A percentile compares a stretch with the other conserved stretches of the same genome.
phyloP scores from a whole-genome alignment of 2,113 vertebrate species.

The Tragelaphus scriptus region DNA sequence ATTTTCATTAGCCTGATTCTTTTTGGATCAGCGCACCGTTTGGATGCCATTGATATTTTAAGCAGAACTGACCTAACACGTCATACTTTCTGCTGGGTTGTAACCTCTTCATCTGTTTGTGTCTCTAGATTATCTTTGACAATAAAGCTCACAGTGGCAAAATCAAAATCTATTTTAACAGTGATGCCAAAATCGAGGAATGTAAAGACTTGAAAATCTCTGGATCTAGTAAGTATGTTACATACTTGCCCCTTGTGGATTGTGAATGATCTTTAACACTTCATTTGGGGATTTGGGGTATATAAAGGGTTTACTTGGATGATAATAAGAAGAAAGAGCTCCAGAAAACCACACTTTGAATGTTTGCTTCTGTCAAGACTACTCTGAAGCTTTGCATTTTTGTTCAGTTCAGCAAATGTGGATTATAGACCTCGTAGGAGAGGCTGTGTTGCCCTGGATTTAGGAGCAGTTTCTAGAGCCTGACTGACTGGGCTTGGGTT shows the following conservation, averaged over 20 bases:
- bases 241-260: not conserved
- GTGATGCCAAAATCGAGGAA: constrained; percentile 85
- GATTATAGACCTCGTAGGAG: not conserved
- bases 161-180: constrained; percentile 92
- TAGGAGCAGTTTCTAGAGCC: not conserved
- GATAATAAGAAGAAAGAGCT: not conserved
- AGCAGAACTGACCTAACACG: not conserved
- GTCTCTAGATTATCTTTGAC: constrained; percentile 90
- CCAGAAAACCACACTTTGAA: not conserved
- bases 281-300: not conserved
- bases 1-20: not conserved
- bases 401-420: not conserved
- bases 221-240: constrained; percentile 84
- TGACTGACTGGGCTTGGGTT: not conserved
- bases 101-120: constrained; percentile 48
- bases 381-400: not conserved
- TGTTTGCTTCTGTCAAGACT: not conserved
- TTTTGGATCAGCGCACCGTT: not conserved
- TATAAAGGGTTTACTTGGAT: not conserved
- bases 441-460: not conserved
- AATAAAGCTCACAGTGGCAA: constrained; percentile 95
- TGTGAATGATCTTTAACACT: not conserved
- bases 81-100: not conserved
- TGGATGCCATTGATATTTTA: not conserved
- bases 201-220: constrained; percentile 91